Base-by-base conservation (phyloP, 2,888 invertebrate species). In the Ecdyonurus torrentis region DNA sequence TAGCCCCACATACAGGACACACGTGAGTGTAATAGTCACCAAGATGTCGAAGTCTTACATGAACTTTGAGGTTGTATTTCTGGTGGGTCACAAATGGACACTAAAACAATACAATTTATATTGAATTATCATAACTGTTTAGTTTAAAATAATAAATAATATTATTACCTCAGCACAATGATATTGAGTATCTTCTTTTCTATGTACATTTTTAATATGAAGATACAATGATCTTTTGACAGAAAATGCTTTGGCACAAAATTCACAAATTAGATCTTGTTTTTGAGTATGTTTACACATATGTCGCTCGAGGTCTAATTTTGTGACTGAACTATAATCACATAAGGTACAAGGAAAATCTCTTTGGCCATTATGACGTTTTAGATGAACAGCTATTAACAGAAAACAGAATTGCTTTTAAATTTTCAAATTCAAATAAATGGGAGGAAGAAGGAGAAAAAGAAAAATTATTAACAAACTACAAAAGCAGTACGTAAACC, bases 1-100 rank as follows among this genome's bases (percentile, higher is more conserved):
- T 61, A 18, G 68, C 67, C 15, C 67, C 66, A 64, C 70, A 70
- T 1, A 70, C 67, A 18, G 70, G 70, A 63, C 70, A 70, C n/a
- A 68, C 68, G 52, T 70, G 68, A 23, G 67, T 67, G 19, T 68
- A 67, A 61, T 67, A 67, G 10, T 67, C 64, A 20, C 66, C 67
- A 19, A 64, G 61, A 60, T 69, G 69, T 18, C 63, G 58, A 60
- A 67, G 66, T 7, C 65, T 62, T 2, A 69, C 64, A 63, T 70
- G 70, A 2, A 68, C 68, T 2, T 67, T 65, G 59, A 70, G 62
- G 24, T 68, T 69, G 62, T 67, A 66, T 2, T 68, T 65, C 5
- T 69, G 66, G 59, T 68, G 66, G n/a, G 70, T 69, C 15, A 64
- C 61, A 61, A 69, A 69, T 2, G 66, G 66, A 64, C 70, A 70